Evolutionary conservation across 1,140 invertebrate species (phyloP), one percentile per base, ranked within the genome.

Genomic region (Cecropterus lyciades): DNA sequence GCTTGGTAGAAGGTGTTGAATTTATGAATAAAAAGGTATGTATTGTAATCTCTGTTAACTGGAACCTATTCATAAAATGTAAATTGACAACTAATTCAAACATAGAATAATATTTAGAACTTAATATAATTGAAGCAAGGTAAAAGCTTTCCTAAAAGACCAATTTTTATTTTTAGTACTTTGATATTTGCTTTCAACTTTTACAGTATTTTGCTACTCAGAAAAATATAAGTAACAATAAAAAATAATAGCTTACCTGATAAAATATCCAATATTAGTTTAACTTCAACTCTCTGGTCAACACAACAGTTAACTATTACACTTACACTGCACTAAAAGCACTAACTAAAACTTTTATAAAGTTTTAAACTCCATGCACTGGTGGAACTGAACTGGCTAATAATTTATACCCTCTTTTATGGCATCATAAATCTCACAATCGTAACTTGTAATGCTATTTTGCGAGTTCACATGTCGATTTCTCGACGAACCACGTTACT

Each of bases 351-450:
- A 60, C 57, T 60, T 60, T 37, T 11, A 8, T 43, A 60, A 49
- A 60, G 57, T 60, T 60, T 13, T 2, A 13, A 60, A 60, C 43
- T 49, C 20, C 48, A 60, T 60, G 45, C 57, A 60, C 57, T 33
- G 33, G 46, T n/a, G 10, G 3, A 60, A 60, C 57, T 20, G 13
- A 60, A 60, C 40, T 37, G 16, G 24, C 57, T 0, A 14, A 16
- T 48, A 49, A 37, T 60, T 60, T 60, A 49, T 14, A 49, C 40
- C 15, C 27, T 49, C 57, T 27, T 49, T 40, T 60, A 60, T 33
- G 57, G 11, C 57, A 60, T 60, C 45, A 17, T 60, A 60, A 60
- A 60, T 60, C 45, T 33, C 57, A 60, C 57, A 49, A 49, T 60
- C 55, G 45, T 46, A 60, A 60, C 45, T 60, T 49, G 27, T 16